Base-by-base conservation (phyloP, 1,140 invertebrate species). In the Dolichoris vasculosae region DNA sequence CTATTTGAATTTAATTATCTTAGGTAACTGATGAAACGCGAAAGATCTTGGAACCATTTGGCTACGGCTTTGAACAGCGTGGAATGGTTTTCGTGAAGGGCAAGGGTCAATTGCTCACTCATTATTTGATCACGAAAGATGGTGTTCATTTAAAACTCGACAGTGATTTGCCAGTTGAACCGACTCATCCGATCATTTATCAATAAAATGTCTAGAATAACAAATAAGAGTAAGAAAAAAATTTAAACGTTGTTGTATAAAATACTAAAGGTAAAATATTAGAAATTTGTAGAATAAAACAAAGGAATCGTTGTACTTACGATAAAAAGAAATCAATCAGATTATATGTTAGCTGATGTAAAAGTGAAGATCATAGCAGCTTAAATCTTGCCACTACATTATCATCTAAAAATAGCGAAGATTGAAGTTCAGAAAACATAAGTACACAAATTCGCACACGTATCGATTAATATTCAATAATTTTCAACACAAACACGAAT, bases 31-130 rank as follows among this genome's bases (percentile, higher is more conserved):
- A 98, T 91, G 98, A 99, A 91, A 99, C 98, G 0, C 96, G 96
- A 87, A 94, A 95, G 85, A 98, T 99, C 87, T 93, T 99, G 2
- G 95, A 97, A 90, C 94, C 95, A 64, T 99, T 98, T 91, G 97
- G 97, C 6, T 99, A 97, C 90, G 96, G 95, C 69, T 99, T 99
- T 92, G 97, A 98, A 90, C 97, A 98, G 89, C 95, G 98, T 1
- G 98, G 98, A 4, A 93, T 98, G 64, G 97, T 99, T 0, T 96
- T 96, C 9, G 98, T 99, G 8, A 99, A 99, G 91, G 98, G 98
- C 71, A 99, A 99, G 92, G 98, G 98, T 8, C 97, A 99, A 92
- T 94, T 99, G 23, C 97, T 98, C 95, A 99, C 98, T 0, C 99
- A 98, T 92, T 99, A 98, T 91, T 93, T 99, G 51, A 88, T 92